phyloP scores from a whole-genome alignment of 2,888 invertebrate genomes.

The Boloria euphrosyne region DNA sequence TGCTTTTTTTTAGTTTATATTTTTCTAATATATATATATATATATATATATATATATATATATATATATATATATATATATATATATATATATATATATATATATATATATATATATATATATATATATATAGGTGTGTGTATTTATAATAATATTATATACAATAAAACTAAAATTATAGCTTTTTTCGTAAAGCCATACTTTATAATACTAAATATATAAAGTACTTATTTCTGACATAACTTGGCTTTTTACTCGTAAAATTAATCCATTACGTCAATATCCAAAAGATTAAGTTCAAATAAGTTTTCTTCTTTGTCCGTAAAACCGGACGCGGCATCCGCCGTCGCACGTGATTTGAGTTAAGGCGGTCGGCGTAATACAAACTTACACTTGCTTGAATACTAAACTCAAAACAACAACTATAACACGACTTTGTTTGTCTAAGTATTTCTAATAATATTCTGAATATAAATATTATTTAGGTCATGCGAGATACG shows the following conservation, averaged over 20 bases:
- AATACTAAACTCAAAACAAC: conserved; percentile 54
- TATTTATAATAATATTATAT: too few relatives aligned
- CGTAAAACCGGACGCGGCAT: conserved; percentile 70
- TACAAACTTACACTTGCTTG: conserved; percentile 55
- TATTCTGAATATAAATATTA: conserved; percentile 26
- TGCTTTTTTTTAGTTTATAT: too few relatives aligned
- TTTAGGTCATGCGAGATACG: too few relatives aligned
- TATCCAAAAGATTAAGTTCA: conserved; percentile 34
- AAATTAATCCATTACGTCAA: conserved; percentile 26
- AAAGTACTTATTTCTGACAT: neutral
- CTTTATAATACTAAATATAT: too few relatives aligned
- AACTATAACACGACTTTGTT: conserved; percentile 65
- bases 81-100: too few relatives aligned
- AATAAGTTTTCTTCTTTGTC: conserved; percentile 36
- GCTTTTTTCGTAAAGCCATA: too few relatives aligned
- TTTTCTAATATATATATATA: too few relatives aligned
- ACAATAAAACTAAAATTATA: too few relatives aligned
- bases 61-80: too few relatives aligned
- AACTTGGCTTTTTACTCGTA: conserved; percentile 2
- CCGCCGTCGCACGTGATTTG: conserved; percentile 71
- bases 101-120: too few relatives aligned
- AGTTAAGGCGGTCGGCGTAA: conserved; percentile 54
- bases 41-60: too few relatives aligned
- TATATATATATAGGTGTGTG: too few relatives aligned
- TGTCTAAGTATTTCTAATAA: conserved; percentile 47